phyloP scores from a whole-genome alignment of 2,888 invertebrate species.

The Acrocera orbiculus region DNA sequence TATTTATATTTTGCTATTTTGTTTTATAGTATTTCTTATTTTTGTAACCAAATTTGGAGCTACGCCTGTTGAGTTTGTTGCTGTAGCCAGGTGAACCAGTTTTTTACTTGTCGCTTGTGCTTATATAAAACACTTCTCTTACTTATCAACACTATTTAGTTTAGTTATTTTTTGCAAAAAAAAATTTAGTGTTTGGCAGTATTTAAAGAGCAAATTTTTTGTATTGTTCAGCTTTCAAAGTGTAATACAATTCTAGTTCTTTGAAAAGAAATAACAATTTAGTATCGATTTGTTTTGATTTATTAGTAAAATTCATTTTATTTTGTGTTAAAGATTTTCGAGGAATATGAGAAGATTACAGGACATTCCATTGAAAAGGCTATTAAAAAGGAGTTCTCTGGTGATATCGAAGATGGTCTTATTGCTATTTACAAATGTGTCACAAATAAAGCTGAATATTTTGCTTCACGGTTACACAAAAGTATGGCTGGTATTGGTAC shows the following conservation, averaged over 20 bases:
- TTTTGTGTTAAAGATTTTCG: constrained; percentile 22
- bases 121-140: too few species aligned
- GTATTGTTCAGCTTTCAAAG: background rate
- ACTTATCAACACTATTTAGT: too few species aligned
- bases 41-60: too few species aligned
- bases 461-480: constrained; percentile 70
- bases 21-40: too few species aligned
- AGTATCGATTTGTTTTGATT: background rate
- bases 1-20: too few species aligned
- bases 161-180: too few species aligned
- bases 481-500: constrained; percentile 85
- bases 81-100: too few species aligned
- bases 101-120: too few species aligned
- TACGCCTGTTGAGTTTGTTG: too few species aligned
- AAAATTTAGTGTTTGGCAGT: too few species aligned
- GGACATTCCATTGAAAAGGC: constrained; percentile 66
- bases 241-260: background rate
- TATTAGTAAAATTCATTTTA: too few species aligned
- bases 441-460: constrained; percentile 62
- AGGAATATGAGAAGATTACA: constrained; percentile 41
- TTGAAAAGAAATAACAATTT: background rate
- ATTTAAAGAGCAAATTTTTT: background rate
- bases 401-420: constrained; percentile 60
- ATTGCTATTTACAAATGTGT: constrained; percentile 66
- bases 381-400: constrained; percentile 69